phyloP scores from a whole-genome alignment of 1,140 invertebrate species.

The Portunus trituberculatus region DNA sequence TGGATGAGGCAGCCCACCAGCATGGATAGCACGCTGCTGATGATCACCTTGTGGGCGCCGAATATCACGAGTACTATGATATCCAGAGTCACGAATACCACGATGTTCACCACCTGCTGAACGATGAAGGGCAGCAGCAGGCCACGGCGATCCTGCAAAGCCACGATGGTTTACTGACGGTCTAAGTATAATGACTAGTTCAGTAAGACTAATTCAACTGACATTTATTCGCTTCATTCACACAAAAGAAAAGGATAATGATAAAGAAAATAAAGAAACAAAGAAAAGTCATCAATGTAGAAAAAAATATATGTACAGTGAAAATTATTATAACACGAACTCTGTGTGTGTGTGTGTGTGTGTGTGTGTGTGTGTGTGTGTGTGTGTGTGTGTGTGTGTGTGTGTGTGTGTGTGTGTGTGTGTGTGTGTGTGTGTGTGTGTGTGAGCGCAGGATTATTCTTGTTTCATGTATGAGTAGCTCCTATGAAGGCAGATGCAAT shows the following conservation, averaged over 20 bases:
- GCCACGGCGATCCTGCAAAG: conserved; percentile 73
- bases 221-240: not conserved
- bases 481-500: too few species aligned
- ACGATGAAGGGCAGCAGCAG: conserved; percentile 69
- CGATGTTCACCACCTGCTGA: conserved; percentile 37
- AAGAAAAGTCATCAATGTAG: not conserved
- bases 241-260: not conserved
- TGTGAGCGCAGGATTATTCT: too few species aligned
- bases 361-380: too few species aligned
- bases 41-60: conserved; percentile 4
- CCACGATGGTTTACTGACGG: not conserved
- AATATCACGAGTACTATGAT: conserved; percentile 52
- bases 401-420: too few species aligned
- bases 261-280: not conserved
- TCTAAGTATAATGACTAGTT: not conserved
- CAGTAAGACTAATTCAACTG: too few species aligned
- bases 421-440: too few species aligned
- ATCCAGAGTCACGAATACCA: conserved; percentile 45
- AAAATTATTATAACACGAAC: too few species aligned
- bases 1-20: conserved; percentile 26
- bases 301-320: not conserved
- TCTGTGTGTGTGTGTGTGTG: too few species aligned
- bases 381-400: too few species aligned
- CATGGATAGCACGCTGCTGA: not conserved
- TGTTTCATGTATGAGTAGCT: too few species aligned